phyloP scores from a whole-genome alignment of 2,797 vertebrate species.

The Adrianichthys oophorus region DNA sequence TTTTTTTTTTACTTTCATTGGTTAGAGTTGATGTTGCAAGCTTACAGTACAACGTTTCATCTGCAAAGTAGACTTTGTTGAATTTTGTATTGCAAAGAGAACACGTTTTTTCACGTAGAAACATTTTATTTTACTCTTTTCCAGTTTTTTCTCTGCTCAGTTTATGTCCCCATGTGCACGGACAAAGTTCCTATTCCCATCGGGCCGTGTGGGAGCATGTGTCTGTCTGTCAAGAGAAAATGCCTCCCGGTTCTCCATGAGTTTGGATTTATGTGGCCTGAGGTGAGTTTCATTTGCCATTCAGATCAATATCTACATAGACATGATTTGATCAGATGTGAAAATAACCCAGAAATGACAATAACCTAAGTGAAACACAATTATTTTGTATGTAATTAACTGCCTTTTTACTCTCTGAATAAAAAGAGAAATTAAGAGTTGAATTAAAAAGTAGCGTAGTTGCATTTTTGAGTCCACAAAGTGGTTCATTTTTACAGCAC shows the following conservation, averaged over 20 bases:
- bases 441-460: no score
- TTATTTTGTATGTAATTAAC: no score
- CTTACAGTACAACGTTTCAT: neutral
- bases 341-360: no score
- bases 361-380: no score
- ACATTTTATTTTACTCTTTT: neutral
- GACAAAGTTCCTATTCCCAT: slow-evolving; percentile 98
- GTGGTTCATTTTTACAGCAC: no score
- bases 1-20: no score
- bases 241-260: slow-evolving; percentile 95
- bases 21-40: no score
- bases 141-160: slow-evolving; percentile 98
- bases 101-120: slow-evolving; percentile 1
- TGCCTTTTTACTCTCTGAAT: no score
- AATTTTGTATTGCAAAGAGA: neutral
- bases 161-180: slow-evolving; percentile 98
- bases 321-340: neutral
- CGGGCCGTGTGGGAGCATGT: slow-evolving; percentile 97
- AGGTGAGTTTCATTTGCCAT: slow-evolving; percentile 64
- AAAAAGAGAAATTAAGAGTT: no score
- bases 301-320: neutral
- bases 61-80: neutral
- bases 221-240: slow-evolving; percentile 92
- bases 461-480: no score
- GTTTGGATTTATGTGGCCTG: slow-evolving; percentile 96